phyloP scores from a whole-genome alignment of 2,888 invertebrate genomes.

The Melipona beecheii region DNA sequence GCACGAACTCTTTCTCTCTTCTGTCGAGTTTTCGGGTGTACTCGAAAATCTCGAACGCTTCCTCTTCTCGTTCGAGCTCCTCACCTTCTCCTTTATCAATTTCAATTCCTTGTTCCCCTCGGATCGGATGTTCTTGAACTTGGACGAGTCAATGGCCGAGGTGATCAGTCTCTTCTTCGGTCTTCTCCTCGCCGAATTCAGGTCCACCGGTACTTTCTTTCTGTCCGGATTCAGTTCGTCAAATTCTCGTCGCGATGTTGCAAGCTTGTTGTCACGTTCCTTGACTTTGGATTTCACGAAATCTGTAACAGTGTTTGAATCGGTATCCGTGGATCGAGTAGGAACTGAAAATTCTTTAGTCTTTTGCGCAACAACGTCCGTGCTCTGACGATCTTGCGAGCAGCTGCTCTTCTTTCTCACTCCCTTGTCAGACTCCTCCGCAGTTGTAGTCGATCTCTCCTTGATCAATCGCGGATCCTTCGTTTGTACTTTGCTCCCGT shows the following conservation, averaged over 20 bases:
- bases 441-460: too few species aligned
- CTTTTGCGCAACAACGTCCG: not conserved
- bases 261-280: not conserved
- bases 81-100: constrained; percentile 67
- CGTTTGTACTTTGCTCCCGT: not conserved
- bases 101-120: constrained; percentile 78
- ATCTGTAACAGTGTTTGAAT: not conserved
- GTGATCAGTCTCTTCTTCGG: constrained; percentile 33
- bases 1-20: constrained; percentile 16
- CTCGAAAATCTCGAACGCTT: not conserved
- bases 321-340: not conserved
- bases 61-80: constrained; percentile 20
- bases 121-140: constrained; percentile 77
- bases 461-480: constrained; percentile 17
- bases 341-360: not conserved
- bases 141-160: constrained; percentile 50
- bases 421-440: not conserved
- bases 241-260: not conserved
- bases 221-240: not conserved
- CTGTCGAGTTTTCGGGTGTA: not conserved
- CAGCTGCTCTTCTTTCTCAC: not conserved
- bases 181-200: not conserved
- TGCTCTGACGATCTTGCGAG: not conserved
- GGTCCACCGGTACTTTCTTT: not conserved
- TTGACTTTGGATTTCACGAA: not conserved